These are phyloP conservation scores for Nestor notabilis DNA, from an alignment of 2,113 vertebrate genomes.

Conservation along the genomic window DNA sequence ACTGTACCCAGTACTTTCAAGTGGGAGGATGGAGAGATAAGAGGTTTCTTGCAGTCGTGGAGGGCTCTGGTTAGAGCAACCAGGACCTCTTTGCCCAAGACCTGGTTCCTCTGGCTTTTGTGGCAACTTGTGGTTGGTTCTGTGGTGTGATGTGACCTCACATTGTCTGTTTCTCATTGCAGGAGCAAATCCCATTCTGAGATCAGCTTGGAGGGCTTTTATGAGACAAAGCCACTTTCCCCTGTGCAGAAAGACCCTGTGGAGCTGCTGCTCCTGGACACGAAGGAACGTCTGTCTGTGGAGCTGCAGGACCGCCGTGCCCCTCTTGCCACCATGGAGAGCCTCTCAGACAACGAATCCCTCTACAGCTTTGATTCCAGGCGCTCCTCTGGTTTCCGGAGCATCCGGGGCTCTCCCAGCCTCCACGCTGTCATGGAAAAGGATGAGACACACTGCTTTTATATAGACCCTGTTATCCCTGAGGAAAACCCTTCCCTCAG, in stretches of 20 bases:
- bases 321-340: slow-evolving; percentile 95
- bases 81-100: neutral
- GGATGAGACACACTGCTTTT: slow-evolving; percentile 85
- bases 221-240: slow-evolving; percentile 86
- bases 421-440: slow-evolving; percentile 89
- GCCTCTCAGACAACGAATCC: slow-evolving; percentile 95
- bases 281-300: slow-evolving; percentile 88
- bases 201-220: slow-evolving; percentile 95
- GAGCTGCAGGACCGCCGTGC: slow-evolving; percentile 93
- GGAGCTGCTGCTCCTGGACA: slow-evolving; percentile 92
- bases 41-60: neutral
- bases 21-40: accelerated
- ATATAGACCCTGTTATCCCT: slow-evolving; percentile 91
- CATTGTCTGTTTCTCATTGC: neutral
- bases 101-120: neutral
- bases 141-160: neutral
- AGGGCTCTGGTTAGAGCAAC: neutral
- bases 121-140: neutral
- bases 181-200: slow-evolving; percentile 96
- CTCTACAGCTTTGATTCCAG: slow-evolving; percentile 96
- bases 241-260: slow-evolving; percentile 80
- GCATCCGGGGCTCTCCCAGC: slow-evolving; percentile 92
- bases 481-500: slow-evolving; percentile 98
- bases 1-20: neutral
- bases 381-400: slow-evolving; percentile 91